Evolutionary conservation across 2,113 vertebrate species (phyloP), one percentile per base, ranked within the genome.

Genomic region (Cercocebus atys): DNA sequence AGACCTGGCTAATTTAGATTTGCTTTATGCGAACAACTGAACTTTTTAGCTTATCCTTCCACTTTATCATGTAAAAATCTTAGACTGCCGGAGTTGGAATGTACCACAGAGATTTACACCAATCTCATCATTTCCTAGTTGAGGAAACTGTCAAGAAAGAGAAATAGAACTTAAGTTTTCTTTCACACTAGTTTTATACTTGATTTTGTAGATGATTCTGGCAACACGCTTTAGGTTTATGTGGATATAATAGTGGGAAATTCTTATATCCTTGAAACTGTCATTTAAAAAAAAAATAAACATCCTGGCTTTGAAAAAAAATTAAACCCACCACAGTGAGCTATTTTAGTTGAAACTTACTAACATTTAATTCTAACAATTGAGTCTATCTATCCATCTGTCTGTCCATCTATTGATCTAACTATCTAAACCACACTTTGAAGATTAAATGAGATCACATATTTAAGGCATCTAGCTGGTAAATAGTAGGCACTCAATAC

Each of bases 221-320:
- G 78, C 52, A 88, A 76, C 22, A 50, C 30, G 22, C 47, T 59
- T 95, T n/a, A 23, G 38, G 55, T 86, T 84, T 92, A 86, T 70
- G 7, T 73, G 61, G 40, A 27, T 92, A 35, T 43, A 92, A 55
- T 87, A 70, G 70, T 61, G 61, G 45, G 85, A 61, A 72, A 90
- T 89, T 94, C 45, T 93, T 80, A 84, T 30, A 90, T 81, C 38
- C 32, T 70, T 23, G 84, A 84, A 72, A 85, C 9, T 55, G 22
- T 90, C 72, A 75, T 50, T 57, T 43, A 79, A 38, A 59, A 84
- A 59, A 84, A 91, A 91, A 52, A 47, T 12, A 84, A 90, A 82
- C n/a, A 83, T 27, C 38, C n/a, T 85, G 93, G 32, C 75, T 96
- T 89, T 96, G 66, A 88, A 89, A 97, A 97, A 64, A 92, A 87